These are phyloP conservation scores for Bilobella aurantiaca DNA, from an alignment of 1,140 invertebrate species.

Conservation along the genomic window DNA sequence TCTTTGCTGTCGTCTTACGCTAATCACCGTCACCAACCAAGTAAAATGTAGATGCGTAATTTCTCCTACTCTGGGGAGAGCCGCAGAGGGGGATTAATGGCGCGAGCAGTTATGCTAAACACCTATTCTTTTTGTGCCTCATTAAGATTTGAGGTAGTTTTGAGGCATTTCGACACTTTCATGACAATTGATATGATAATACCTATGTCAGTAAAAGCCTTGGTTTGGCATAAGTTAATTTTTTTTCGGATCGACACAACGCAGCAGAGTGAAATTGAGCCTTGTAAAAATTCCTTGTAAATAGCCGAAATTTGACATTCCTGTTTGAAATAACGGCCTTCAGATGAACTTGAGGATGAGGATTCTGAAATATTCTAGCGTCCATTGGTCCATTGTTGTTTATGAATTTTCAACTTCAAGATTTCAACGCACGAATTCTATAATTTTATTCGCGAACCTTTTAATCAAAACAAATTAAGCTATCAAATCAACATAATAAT, in stretches of 20 bases:
- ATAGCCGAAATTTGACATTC: background rate
- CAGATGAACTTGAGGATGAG: background rate
- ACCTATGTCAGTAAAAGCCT: no score
- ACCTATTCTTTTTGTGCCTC: no score
- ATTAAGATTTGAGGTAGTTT: no score
- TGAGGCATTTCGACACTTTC: no score
- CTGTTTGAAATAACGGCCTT: conserved; percentile 11
- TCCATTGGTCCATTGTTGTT: background rate
- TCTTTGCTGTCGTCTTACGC: no score
- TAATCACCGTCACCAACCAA: no score
- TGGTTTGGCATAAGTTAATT: background rate
- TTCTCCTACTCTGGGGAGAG: no score
- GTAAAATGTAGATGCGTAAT: no score
- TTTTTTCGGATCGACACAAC: background rate
- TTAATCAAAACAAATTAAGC: background rate
- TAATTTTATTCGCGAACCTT: no score
- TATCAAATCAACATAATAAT: background rate
- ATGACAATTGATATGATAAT: no score
- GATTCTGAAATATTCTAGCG: background rate
- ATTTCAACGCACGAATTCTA: background rate
- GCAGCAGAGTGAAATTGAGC: background rate
- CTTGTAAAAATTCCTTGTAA: background rate
- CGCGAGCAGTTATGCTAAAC: no score
- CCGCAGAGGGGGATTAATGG: no score
- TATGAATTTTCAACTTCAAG: background rate